Evolutionary conservation across 2,113 vertebrate genomes (phyloP), one percentile per base, ranked within the genome.

Genomic region (Falcunculus frontatus): DNA sequence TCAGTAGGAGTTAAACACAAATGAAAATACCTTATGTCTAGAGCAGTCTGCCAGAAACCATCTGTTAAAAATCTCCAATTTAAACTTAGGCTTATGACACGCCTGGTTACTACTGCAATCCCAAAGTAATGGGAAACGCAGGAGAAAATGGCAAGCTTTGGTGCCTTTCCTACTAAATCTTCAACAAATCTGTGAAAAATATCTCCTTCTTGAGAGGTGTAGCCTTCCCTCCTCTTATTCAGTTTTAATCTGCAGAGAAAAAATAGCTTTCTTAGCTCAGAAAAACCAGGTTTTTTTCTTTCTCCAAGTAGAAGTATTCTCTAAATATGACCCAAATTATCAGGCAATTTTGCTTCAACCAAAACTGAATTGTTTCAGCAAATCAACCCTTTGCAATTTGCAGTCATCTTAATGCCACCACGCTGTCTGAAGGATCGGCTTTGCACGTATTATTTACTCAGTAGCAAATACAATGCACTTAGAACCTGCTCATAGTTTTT

Each of bases 21-120:
- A 95, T 62, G 57, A 86, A 94, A 96, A 93, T 77, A 81, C 56
- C 68, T 84, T 86, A 70, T 57, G 68, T 52, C 37, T 89, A 60
- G 60, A 93, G 60, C 41, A 41, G 64, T 89, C 44, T 72, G 80
- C 64, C 90, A 90, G 89, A 93, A 94, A 86, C 81, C 68, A 95
- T 84, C 93, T 96, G 86, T 81, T 93, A 88, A 81, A 95, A 86
- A 55, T 67, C 63, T 57, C 23, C 4, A 3, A 16, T 77, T 94
- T 89, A 79, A 91, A 84, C 47, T 74, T 63, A 63, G 60, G 64
- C 26, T 82, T 89, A 8, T 29, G 56, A 88, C 50, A 81, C 50
- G 56, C 68, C 76, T 78, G 73, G 86, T 93, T 94, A 85, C 84
- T 91, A 84, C 67, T 79, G 70, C 41, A 89, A 72, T 57, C 55